phyloP scores from a whole-genome alignment of 2,888 invertebrate genomes.

The Drosophila hawaiiensis region DNA sequence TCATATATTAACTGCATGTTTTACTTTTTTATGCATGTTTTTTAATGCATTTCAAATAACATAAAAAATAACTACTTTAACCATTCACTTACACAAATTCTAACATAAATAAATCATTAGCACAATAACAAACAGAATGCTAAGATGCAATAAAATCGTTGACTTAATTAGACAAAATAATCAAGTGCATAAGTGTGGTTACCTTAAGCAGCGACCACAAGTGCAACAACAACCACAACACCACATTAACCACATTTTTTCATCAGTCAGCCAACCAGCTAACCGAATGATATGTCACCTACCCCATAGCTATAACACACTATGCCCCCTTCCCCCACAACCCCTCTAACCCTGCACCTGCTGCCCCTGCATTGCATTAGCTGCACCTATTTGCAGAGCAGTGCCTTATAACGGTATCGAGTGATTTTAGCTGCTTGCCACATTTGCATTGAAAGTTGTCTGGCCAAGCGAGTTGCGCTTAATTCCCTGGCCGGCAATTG shows the following conservation, averaged over 20 bases:
- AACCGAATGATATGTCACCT: constrained; percentile 43
- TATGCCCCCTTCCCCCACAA: background rate
- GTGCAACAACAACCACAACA: constrained; percentile 18
- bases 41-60: constrained; percentile 28
- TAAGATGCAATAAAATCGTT: constrained; percentile 21
- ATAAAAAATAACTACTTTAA: background rate
- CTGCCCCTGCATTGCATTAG: background rate
- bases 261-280: constrained; percentile 40
- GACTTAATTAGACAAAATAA: constrained; percentile 70
- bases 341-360: constrained; percentile 1
- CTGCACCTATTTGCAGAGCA: constrained; percentile 18
- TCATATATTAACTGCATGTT: background rate
- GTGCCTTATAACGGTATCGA: constrained; percentile 53
- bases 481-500: constrained; percentile 37
- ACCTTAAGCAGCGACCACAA: constrained; percentile 33
- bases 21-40: background rate
- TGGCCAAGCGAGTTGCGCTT: constrained; percentile 20
- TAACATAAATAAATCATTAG: constrained; percentile 24
- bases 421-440: constrained; percentile 32
- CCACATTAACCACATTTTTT: constrained; percentile 62
- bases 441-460: constrained; percentile 78
- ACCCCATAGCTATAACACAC: background rate
- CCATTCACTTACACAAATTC: constrained; percentile 55
- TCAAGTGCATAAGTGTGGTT: constrained; percentile 68
- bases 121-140: constrained; percentile 16